phyloP scores from a whole-genome alignment of 2,888 invertebrate genomes.

The Dryobota labecula region DNA sequence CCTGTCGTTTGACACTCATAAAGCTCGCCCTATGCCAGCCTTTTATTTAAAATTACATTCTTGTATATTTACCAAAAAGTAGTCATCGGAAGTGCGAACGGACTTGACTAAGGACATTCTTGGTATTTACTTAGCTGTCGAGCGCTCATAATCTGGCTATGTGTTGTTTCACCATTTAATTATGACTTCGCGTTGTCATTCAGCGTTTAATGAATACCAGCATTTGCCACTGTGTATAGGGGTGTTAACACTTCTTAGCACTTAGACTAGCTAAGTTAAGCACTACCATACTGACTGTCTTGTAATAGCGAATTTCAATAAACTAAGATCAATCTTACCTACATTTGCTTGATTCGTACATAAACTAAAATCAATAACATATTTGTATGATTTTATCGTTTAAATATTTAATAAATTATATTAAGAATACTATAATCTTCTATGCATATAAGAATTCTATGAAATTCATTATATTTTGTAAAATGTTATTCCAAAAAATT shows the following conservation, averaged over 20 bases:
- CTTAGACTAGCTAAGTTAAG: conserved; percentile 53
- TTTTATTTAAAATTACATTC: background rate
- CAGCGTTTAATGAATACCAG: background rate
- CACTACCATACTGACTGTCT: conserved; percentile 48
- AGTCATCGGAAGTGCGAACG: background rate
- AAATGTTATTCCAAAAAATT: no score
- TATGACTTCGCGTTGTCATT: background rate
- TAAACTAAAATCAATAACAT: no score
- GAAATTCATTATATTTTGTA: no score
- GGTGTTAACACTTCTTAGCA: conserved; percentile 65
- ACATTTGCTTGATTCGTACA: no score
- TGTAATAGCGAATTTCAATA: conserved; percentile 18
- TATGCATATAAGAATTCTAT: no score
- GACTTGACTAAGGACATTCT: background rate
- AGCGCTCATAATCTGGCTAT: background rate
- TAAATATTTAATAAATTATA: no score
- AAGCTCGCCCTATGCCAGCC: background rate
- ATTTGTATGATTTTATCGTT: no score
- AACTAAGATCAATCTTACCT: no score
- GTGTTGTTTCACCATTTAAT: conserved; percentile 8
- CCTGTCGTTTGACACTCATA: background rate
- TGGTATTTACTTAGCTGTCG: background rate
- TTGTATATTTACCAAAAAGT: background rate
- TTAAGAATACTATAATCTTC: no score
- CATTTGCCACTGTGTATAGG: conserved; percentile 42